Evolutionary conservation across 2,113 vertebrate species (phyloP).

Genomic region (Xiphophorus couchianus): DNA sequence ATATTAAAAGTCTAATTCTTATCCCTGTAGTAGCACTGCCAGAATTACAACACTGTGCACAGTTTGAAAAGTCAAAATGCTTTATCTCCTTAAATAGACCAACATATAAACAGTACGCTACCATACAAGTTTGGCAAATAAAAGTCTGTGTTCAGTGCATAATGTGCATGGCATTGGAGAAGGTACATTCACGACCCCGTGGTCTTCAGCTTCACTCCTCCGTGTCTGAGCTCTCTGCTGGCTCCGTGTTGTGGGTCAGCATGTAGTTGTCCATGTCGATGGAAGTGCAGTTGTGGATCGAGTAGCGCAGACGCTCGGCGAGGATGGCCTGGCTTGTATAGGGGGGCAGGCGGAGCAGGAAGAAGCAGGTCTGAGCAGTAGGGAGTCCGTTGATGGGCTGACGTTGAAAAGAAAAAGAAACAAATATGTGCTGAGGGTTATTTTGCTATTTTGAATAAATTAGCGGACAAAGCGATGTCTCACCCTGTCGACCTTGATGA

Average conservation of each 20-base stretch:
- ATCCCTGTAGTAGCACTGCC: slow-evolving; percentile 57
- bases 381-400: slow-evolving; percentile 84
- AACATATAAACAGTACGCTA: slow-evolving; percentile 66
- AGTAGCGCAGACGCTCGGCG: slow-evolving; percentile 83
- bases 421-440: background rate
- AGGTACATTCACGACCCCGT: slow-evolving; percentile 74
- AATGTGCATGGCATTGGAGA: slow-evolving; percentile 71
- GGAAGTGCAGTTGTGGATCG: slow-evolving; percentile 86
- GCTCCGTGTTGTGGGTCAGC: slow-evolving; percentile 83
- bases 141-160: slow-evolving; percentile 73
- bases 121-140: slow-evolving; percentile 74
- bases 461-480: slow-evolving; percentile 16
- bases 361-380: slow-evolving; percentile 86
- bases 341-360: slow-evolving; percentile 83
- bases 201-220: slow-evolving; percentile 73
- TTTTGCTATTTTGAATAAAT: background rate
- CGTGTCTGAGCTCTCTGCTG: slow-evolving; percentile 78
- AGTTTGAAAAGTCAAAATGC: slow-evolving; percentile 54
- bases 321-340: slow-evolving; percentile 83
- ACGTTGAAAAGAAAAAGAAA: background rate
- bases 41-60: slow-evolving; percentile 65
- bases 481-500: slow-evolving; percentile 86
- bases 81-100: slow-evolving; percentile 35
- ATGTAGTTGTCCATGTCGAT: slow-evolving; percentile 89
- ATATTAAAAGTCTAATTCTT: slow-evolving; percentile 44